These are phyloP conservation scores for Octomys mimax DNA, from an alignment of 2,797 vertebrate species.

Conservation along the genomic window DNA sequence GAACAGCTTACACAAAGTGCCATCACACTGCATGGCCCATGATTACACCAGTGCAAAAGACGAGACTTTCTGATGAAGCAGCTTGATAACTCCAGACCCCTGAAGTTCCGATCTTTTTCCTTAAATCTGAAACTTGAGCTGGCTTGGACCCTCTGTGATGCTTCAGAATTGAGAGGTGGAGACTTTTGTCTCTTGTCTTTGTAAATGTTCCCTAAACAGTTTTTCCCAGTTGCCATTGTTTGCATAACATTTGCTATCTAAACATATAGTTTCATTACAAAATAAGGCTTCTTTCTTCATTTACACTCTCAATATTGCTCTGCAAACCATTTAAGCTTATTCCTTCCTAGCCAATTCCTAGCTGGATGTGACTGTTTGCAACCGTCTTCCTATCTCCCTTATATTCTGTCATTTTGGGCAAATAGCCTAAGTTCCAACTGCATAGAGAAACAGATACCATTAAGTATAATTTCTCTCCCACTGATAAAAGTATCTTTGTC, in stretches of 20 bases:
- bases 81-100: background rate
- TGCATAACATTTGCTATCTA: background rate
- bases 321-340: background rate
- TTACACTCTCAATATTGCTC: background rate
- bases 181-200: background rate
- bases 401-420: conserved; percentile 38
- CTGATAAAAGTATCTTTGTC: conserved; percentile 17
- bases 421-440: conserved; percentile 45
- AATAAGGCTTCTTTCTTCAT: background rate
- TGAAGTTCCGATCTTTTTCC: background rate
- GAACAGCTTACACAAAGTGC: background rate
- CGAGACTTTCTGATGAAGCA: conserved; percentile 1
- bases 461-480: conserved; percentile 63
- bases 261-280: background rate
- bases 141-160: background rate
- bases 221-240: background rate
- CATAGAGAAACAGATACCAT: conserved; percentile 44
- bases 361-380: conserved; percentile 45
- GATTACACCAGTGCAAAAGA: background rate
- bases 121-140: background rate
- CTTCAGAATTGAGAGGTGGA: background rate
- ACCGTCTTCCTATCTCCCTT: conserved; percentile 14
- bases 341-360: background rate
- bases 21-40: background rate
- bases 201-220: conserved; percentile 8